A percentile compares a stretch with the other conserved stretches of the same genome.
phyloP scores from a whole-genome alignment of 2,888 invertebrate species.

The Allolobophora icterica region DNA sequence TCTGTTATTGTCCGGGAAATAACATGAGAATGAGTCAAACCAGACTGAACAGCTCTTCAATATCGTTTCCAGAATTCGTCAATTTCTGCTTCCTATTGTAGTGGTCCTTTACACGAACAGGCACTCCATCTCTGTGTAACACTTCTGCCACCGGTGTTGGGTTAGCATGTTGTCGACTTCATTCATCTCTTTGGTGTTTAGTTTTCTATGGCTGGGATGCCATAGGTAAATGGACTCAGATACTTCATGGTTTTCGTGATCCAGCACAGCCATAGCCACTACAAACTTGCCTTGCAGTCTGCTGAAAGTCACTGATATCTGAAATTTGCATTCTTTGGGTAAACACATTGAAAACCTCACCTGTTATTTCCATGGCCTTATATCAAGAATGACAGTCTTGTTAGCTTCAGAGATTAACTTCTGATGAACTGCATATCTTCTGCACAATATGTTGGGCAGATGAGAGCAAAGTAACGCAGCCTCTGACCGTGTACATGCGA shows the following conservation, averaged over 20 bases:
- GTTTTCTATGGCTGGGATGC: background rate
- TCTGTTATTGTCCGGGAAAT: background rate
- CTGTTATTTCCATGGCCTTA: background rate
- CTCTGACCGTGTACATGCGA: too few species aligned
- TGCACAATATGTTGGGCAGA: too few species aligned
- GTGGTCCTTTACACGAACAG: background rate
- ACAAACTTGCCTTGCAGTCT: background rate
- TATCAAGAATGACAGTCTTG: too few species aligned
- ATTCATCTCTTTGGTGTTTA: background rate
- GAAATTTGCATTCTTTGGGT: background rate
- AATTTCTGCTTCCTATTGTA: slow-evolving; percentile 7
- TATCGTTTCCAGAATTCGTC: background rate
- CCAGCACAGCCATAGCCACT: background rate
- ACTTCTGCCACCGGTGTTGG: background rate
- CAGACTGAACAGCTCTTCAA: background rate
- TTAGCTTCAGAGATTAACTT: too few species aligned
- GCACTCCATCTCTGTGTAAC: background rate
- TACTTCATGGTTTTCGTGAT: background rate
- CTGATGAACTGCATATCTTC: too few species aligned
- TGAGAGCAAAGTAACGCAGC: too few species aligned
- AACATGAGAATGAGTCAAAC: background rate
- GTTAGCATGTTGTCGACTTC: background rate
- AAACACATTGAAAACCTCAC: background rate
- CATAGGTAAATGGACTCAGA: background rate
- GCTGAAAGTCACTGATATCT: slow-evolving; percentile 4